Conservation (phyloP, 2,797 vertebrate genomes). For the Ctenochaetus hawaiiensis region DNA sequence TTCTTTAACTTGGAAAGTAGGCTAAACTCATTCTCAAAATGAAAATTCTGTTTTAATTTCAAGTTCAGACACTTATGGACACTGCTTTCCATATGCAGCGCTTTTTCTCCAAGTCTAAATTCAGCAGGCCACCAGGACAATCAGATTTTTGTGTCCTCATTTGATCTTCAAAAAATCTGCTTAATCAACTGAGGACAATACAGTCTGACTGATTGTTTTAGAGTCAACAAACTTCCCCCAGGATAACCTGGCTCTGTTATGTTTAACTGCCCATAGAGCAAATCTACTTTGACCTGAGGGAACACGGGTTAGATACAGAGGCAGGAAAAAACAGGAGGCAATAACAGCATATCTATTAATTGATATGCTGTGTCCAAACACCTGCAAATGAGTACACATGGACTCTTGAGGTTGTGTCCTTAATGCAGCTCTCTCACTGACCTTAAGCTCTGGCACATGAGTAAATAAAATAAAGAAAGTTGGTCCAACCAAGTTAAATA, state of each 20-base stretch:
- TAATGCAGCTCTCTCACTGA: neutral
- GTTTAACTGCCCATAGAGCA: conserved; percentile 8
- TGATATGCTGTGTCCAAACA: neutral
- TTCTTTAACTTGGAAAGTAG: neutral
- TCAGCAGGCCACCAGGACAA: neutral
- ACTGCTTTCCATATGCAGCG: no score
- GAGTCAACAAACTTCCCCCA: conserved; percentile 10
- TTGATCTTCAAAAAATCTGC: neutral
- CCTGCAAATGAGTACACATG: conserved; percentile 6
- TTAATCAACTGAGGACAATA: neutral
- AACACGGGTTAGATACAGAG: neutral
- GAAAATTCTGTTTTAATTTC: no score
- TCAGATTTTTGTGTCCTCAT: neutral
- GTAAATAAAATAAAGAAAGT: conserved; percentile 10
- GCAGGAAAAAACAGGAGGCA: neutral
- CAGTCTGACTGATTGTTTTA: neutral
- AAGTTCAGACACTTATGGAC: no score
- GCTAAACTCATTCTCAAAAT: no score
- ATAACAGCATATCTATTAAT: conserved; percentile 5
- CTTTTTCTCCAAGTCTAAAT: no score
- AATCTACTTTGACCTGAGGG: conserved; percentile 24
- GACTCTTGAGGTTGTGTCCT: neutral
- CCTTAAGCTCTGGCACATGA: neutral
- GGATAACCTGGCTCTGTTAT: neutral
- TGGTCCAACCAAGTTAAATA: neutral